Conservation (phyloP, 2,113 vertebrate species). For the Urocynchramus pylzowi region DNA sequence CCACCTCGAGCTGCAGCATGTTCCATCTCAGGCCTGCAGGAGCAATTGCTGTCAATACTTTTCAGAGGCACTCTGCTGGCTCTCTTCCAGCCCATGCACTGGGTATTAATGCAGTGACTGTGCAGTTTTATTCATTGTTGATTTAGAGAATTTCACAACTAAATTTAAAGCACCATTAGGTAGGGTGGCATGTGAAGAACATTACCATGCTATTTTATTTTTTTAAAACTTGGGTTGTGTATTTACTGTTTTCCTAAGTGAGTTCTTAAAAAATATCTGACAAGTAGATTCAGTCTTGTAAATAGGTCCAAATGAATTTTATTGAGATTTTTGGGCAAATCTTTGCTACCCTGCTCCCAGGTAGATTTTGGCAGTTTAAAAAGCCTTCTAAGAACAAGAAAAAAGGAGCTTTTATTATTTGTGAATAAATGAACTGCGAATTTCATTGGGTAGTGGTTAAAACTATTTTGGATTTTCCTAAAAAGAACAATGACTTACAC, state of each 20-base stretch:
- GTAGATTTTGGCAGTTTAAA: neutral
- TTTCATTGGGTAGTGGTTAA: conserved; percentile 42
- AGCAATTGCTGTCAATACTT: neutral
- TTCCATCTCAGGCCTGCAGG: neutral
- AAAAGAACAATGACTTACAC: conserved; percentile 43
- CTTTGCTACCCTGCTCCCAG: neutral
- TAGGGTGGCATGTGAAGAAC: neutral
- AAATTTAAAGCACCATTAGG: neutral
- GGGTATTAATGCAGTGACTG: neutral
- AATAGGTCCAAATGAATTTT: neutral
- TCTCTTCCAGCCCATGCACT: neutral
- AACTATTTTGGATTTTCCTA: conserved; percentile 53
- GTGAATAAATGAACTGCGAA: conserved; percentile 49
- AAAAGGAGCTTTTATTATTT: neutral
- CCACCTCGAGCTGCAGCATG: fast-evolving
- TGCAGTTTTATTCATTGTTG: neutral
- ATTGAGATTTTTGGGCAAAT: neutral
- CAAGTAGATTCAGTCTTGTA: neutral
- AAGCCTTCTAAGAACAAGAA: neutral
- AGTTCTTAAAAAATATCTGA: neutral
- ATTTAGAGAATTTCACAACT: neutral
- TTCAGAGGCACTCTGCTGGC: neutral
- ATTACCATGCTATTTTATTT: neutral
- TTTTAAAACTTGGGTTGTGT: neutral
- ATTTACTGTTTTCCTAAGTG: neutral